phyloP scores from a whole-genome alignment of 2,888 invertebrate species.

The Spodoptera picta region DNA sequence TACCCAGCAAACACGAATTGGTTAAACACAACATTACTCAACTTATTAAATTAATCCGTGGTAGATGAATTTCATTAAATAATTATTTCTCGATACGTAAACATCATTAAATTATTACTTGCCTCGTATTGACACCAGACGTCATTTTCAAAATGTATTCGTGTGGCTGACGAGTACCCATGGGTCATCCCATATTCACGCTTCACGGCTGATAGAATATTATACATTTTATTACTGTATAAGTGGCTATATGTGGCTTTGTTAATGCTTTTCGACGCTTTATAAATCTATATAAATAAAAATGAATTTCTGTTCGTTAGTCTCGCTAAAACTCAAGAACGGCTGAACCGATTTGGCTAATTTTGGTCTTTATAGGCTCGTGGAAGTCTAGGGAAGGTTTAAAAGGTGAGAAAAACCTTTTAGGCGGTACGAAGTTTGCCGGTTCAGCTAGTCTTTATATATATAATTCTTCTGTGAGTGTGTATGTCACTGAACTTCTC shows the following conservation, averaged over 20 bases:
- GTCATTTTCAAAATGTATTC: slow-evolving; percentile 38
- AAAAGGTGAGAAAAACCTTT: no score
- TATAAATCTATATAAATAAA: neutral
- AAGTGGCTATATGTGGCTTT: neutral
- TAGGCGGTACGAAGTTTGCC: no score
- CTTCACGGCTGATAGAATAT: slow-evolving; percentile 32
- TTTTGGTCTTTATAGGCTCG: no score
- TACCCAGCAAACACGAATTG: neutral
- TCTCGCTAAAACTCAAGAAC: no score
- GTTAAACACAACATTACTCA: slow-evolving; percentile 19
- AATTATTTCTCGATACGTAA: slow-evolving; percentile 22
- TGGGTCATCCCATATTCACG: slow-evolving; percentile 56
- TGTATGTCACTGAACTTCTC: no score
- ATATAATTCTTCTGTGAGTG: no score
- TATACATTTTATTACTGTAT: slow-evolving; percentile 2
- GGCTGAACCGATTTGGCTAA: no score
- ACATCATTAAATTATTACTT: slow-evolving; percentile 40
- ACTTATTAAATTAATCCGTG: slow-evolving; percentile 36
- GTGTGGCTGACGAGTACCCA: slow-evolving; percentile 38
- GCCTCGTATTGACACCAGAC: slow-evolving; percentile 30
- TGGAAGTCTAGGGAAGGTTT: no score
- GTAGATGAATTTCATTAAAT: slow-evolving; percentile 36
- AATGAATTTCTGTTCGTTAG: no score
- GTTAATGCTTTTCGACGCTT: neutral
- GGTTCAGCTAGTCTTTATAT: no score